Evolutionary conservation across 1,140 invertebrate genomes (phyloP).

Genomic region (Mesaphorura yosii): DNA sequence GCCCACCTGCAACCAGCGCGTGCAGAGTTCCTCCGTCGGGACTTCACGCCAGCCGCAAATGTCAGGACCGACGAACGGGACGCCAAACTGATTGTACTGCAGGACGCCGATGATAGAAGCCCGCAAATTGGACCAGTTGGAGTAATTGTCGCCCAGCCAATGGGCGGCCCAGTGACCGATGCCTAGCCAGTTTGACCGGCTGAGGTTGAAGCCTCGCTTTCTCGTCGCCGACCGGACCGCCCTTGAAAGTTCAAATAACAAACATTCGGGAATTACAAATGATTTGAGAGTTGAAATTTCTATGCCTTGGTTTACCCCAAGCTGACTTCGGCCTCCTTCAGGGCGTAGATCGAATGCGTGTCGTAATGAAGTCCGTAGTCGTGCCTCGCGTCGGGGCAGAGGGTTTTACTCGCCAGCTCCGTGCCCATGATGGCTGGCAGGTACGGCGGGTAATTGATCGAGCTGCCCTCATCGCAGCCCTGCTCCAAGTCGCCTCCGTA

Average conservation of each 20-base stretch:
- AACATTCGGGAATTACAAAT: background rate
- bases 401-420: slow-evolving; percentile 31
- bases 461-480: slow-evolving; percentile 22
- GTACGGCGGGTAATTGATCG: slow-evolving; percentile 31
- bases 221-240: slow-evolving; percentile 4
- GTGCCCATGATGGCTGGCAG: slow-evolving; percentile 18
- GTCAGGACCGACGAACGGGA: slow-evolving; percentile 35
- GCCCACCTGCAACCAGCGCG: slow-evolving; percentile 63
- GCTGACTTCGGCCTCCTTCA: slow-evolving; percentile 41
- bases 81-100: slow-evolving; percentile 28
- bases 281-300: background rate
- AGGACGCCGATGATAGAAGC: slow-evolving; percentile 39
- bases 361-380: slow-evolving; percentile 35
- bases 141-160: slow-evolving; percentile 40
- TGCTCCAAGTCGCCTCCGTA: slow-evolving; percentile 34
- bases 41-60: slow-evolving; percentile 31
- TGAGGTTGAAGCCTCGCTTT: slow-evolving; percentile 37
- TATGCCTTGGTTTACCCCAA: slow-evolving; percentile 32
- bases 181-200: slow-evolving; percentile 44
- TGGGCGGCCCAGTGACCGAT: slow-evolving; percentile 43
- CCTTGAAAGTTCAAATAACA: slow-evolving; percentile 1
- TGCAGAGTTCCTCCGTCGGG: slow-evolving; percentile 8
- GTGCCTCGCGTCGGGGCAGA: slow-evolving; percentile 34
- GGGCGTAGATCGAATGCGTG: slow-evolving; percentile 38
- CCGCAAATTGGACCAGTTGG: slow-evolving; percentile 40